Conservation (phyloP, 2,888 invertebrate genomes). For the Tigriopus californicus region DNA sequence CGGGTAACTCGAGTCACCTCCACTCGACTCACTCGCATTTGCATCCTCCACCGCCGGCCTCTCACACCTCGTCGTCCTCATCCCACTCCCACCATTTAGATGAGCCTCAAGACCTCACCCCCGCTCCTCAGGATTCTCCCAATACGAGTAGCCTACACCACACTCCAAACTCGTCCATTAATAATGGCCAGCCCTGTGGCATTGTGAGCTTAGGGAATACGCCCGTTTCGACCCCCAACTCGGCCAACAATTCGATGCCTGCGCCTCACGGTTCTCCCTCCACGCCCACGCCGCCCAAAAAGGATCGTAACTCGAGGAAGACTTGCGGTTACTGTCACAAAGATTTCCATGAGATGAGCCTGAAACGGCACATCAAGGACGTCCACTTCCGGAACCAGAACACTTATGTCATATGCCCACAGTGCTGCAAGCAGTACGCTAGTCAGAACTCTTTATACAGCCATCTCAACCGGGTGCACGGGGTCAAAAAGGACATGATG, state of each 20-base stretch:
- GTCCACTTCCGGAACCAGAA: conserved; percentile 15
- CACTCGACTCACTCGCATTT: background rate
- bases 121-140: background rate
- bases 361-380: conserved; percentile 15
- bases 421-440: conserved; percentile 16
- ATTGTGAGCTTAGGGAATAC: too few relatives aligned
- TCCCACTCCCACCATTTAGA: background rate
- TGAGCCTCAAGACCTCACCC: conserved; percentile 14
- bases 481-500: conserved; percentile 14
- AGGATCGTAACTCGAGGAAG: background rate
- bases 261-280: background rate
- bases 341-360: conserved; percentile 16
- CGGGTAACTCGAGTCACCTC: background rate
- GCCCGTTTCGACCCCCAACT: background rate
- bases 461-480: conserved; percentile 15
- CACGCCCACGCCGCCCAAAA: conserved; percentile 3
- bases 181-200: too few relatives aligned
- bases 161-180: too few relatives aligned
- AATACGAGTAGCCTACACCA: background rate
- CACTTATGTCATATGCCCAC: conserved; percentile 16
- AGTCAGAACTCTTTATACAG: conserved; percentile 16
- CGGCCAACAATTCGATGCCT: background rate
- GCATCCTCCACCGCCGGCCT: background rate
- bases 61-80: background rate
- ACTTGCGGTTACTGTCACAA: conserved; percentile 13